Percentiles rank a stretch among this genome's conserved stretches.
Evolutionary conservation across 2,888 invertebrate genomes (phyloP).

Genomic region (Napeogenes sylphis): DNA sequence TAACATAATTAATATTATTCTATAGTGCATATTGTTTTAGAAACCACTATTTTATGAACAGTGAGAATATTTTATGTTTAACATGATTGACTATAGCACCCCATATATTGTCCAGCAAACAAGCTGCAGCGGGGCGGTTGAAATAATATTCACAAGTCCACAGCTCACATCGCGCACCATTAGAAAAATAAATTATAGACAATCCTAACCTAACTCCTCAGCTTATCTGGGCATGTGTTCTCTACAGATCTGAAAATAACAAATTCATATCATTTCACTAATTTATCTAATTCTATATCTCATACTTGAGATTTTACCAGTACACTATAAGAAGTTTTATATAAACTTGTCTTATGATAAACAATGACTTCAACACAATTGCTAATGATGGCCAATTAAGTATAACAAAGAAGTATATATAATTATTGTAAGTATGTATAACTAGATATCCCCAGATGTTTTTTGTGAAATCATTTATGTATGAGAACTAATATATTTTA

Average conservation of each 20-base stretch:
- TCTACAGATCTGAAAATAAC: constrained; percentile 68
- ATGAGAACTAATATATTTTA: no score
- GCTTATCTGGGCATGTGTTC: constrained; percentile 78
- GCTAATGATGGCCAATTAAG: no score
- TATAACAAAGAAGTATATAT: no score
- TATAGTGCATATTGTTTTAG: constrained; percentile 59
- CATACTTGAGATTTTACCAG: not conserved
- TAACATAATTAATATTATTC: constrained; percentile 46
- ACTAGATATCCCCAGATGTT: no score
- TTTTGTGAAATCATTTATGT: no score
- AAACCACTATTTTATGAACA: constrained; percentile 57
- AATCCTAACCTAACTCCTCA: constrained; percentile 63
- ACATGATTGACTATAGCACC: constrained; percentile 74
- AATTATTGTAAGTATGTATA: no score
- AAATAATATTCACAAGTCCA: constrained; percentile 73
- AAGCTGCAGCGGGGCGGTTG: constrained; percentile 57
- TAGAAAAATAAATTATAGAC: constrained; percentile 77
- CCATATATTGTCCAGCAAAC: constrained; percentile 66
- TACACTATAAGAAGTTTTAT: no score
- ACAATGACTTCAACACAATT: no score
- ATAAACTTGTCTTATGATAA: no score
- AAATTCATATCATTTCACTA: constrained; percentile 6
- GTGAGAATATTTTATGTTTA: constrained; percentile 58
- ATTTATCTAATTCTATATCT: not conserved
- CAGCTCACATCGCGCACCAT: constrained; percentile 76